These are phyloP conservation scores for Micrastur ruficollis DNA, from an alignment of 2,797 vertebrate genomes.

Conservation along the genomic window DNA sequence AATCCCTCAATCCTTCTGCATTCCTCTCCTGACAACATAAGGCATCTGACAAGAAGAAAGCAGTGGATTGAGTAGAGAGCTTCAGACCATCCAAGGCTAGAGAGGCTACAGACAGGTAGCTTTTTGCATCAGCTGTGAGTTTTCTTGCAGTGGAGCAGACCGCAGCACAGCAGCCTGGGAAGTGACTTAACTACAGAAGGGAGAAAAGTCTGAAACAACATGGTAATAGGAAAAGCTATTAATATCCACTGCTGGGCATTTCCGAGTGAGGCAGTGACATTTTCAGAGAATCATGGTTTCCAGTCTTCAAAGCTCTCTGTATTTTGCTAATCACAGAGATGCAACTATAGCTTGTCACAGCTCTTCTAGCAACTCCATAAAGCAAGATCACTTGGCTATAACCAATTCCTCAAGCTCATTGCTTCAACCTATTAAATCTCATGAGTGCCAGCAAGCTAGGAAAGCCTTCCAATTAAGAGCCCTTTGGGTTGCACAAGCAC, in stretches of 20 bases:
- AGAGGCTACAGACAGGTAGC: not conserved
- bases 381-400: not conserved
- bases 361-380: not conserved
- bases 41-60: not conserved
- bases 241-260: not conserved
- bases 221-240: not conserved
- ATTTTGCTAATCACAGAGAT: not conserved
- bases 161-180: not conserved
- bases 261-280: not conserved
- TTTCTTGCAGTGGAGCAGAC: not conserved
- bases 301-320: not conserved
- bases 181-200: not conserved
- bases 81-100: not conserved
- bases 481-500: not conserved
- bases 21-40: not conserved
- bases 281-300: not conserved
- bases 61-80: not conserved
- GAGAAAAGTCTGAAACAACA: not conserved
- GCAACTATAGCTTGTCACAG: not conserved
- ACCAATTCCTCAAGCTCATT: not conserved
- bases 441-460: accelerated
- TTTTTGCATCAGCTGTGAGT: not conserved
- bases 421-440: not conserved
- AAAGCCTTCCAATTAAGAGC: not conserved
- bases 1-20: not conserved